Base-by-base conservation (phyloP, 2,113 vertebrate genomes). In the Lophius piscatorius region DNA sequence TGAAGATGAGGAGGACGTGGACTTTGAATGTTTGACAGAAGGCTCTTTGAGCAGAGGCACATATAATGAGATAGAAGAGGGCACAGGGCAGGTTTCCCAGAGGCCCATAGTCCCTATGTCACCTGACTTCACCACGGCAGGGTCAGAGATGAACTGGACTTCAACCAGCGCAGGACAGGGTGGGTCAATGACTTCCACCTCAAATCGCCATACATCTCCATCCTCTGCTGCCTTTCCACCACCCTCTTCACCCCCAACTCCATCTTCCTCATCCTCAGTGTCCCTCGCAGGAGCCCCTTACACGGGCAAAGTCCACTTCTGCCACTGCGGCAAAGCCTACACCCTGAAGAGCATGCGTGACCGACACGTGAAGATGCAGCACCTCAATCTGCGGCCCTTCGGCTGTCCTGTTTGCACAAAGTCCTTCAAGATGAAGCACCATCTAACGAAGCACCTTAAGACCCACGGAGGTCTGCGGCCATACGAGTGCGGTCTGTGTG, bases 381-480 rank as follows among this genome's bases (percentile, higher is more conserved):
- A 93, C 59, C 88, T 93, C 3, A 92, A 93, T 36, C 82, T 93
- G 18, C 86, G 92, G 13, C 92, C 92, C 0, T 93, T 93, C 21
- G 83, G 84, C 46, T 93, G 92, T 38, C 92, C 91, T 0, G 90
- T 93, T 8, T 93, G 92, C 76, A 85, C 88, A 42, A 93, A 93
- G 74, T 91, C 87, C 58, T 93, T 92, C 63, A 93, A 93, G 72
- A 93, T 93, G 92, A 93, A 93, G 78, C 92, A 93, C 70, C 92
- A 93, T 22, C 89, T 93, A 1, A 92, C 91, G 47, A 92, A 92
- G 69, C 92, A 93, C 86, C 90, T 92, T 4, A 93, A 93, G 68
- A 93, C 91, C 2, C 92, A 92, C 35, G 91, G 90, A 0, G 90
- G 90, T 17, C 77, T 92, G 74, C 82, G 88, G 54, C 91, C 91